Evolutionary conservation across 2,797 vertebrate genomes (phyloP).

Genomic region (Gephyroberyx darwinii): DNA sequence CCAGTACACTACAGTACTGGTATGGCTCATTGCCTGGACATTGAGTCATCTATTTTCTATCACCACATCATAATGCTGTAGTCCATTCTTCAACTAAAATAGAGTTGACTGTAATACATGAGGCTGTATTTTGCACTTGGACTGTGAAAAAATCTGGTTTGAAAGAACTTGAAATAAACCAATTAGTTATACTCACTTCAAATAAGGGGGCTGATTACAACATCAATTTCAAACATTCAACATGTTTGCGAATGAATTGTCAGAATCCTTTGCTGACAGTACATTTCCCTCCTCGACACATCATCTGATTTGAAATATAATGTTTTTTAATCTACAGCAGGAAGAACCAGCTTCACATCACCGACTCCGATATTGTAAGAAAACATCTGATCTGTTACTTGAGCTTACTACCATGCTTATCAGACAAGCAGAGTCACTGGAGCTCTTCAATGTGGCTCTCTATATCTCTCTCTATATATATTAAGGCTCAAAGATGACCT

Average conservation of each 20-base stretch:
- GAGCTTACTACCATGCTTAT: neutral
- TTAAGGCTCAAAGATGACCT: conserved; percentile 3
- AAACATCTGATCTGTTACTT: neutral
- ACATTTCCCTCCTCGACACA: neutral
- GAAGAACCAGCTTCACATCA: neutral
- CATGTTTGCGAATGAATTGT: neutral
- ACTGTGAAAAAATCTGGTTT: no score
- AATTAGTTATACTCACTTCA: no score
- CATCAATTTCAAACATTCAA: no score
- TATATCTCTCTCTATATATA: neutral
- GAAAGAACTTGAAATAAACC: no score
- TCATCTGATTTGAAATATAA: neutral
- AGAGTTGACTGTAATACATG: no score
- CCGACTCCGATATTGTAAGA: neutral
- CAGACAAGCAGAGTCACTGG: neutral
- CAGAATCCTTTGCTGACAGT: neutral
- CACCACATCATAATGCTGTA: no score
- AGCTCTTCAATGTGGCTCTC: neutral
- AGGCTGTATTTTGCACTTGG: no score
- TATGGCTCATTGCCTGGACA: no score
- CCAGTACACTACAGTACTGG: no score
- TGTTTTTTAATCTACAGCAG: neutral
- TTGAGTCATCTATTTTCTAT: no score
- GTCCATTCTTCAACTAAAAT: no score
- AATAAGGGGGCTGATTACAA: no score